Evolutionary conservation across 2,888 invertebrate species (phyloP), one percentile per base, ranked within the genome.

Genomic region (Cremastobaeus sp.): DNA sequence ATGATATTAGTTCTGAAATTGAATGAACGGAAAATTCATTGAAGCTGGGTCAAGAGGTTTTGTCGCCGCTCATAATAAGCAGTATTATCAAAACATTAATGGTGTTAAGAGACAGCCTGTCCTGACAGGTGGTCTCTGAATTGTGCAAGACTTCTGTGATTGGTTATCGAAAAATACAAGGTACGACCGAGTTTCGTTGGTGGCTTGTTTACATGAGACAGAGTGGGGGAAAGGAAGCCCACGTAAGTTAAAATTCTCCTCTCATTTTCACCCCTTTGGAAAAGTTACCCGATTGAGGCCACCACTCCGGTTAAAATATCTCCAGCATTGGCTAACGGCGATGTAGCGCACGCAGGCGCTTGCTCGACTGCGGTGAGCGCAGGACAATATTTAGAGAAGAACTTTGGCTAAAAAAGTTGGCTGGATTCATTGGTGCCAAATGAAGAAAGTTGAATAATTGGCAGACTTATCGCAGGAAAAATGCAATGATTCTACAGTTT

Each of bases 221-320:
- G 12, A 12, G 20, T 28, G 37, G 11, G 65, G 54, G 65, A 25
- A 6, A 32, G 48, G 41, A 6, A 30, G 41, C 11, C 34, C 43
- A 15, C 11, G 21, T 20, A n/a, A 17, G 20, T 32, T 28, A 11
- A n/a, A 32, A 41, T 35, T 47, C 45, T 6, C 14, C 25, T 3
- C 12, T 14, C 21, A 20, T 30, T 41, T 17, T 25, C 57, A 39
- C 48, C 48, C 66, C 37, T 35, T 50, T 17, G 43, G 5, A 14
- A 43, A 50, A 57, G 25, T 48, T 39, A 35, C 35, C 50, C 32
- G 68, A 69, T 69, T 69, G 52, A 69, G 55, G 48, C 59, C 59
- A 69, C 52, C 59, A 45, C 68, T 69, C 41, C 14, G 59, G 52
- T 60, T 43, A 60, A 52, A 60, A 60, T 54, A 60, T 69, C 59